These are phyloP conservation scores for Trachemys scripta DNA, from an alignment of 2,113 vertebrate species.

Conservation along the genomic window DNA sequence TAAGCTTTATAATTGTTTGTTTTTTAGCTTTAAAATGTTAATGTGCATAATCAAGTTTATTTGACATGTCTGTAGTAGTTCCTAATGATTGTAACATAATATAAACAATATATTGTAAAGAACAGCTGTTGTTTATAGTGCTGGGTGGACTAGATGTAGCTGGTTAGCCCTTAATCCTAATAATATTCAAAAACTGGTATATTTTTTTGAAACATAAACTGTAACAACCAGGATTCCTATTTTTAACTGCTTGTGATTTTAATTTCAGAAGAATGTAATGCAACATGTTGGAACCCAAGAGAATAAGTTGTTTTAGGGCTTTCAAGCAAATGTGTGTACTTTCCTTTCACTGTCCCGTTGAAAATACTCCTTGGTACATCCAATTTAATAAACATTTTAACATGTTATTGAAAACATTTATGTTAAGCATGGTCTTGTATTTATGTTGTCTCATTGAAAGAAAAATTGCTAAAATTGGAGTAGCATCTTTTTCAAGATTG, in stretches of 20 bases:
- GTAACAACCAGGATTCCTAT: background rate
- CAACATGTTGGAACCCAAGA: background rate
- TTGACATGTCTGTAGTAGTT: background rate
- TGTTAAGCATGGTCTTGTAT: conserved; percentile 33
- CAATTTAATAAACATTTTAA: background rate
- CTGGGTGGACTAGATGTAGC: background rate
- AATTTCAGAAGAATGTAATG: background rate
- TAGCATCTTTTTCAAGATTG: conserved; percentile 51
- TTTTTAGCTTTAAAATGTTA: conserved; percentile 5
- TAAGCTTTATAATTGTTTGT: background rate
- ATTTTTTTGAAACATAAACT: background rate
- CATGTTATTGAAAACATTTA: background rate
- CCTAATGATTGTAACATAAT: background rate
- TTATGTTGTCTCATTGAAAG: conserved; percentile 54
- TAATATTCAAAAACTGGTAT: too few relatives aligned
- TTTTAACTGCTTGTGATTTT: background rate
- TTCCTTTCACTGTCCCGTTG: background rate
- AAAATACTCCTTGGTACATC: background rate
- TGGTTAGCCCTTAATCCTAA: background rate
- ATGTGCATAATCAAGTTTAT: background rate
- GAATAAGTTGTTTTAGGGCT: background rate
- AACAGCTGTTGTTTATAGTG: background rate
- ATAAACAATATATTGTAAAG: background rate
- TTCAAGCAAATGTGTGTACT: background rate
- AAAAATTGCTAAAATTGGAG: conserved; percentile 40